phyloP scores from a whole-genome alignment of 2,113 vertebrate species.

The Trochalopteron elliotii region DNA sequence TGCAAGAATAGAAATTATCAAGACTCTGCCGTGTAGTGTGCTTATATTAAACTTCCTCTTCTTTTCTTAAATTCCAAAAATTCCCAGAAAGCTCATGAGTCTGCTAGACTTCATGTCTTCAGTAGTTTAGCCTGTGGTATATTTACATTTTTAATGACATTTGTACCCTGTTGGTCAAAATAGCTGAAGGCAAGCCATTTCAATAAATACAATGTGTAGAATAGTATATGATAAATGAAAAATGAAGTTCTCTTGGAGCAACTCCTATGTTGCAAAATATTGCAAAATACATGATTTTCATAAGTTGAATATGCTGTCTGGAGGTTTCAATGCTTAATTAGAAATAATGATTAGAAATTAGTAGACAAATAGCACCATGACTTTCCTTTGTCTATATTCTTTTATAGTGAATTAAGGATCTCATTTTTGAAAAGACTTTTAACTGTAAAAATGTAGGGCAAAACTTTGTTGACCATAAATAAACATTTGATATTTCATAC shows the following conservation, averaged over 20 bases:
- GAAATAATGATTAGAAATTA: background rate
- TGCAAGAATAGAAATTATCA: background rate
- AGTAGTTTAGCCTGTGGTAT: background rate
- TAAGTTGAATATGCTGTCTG: background rate
- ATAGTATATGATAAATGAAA: background rate
- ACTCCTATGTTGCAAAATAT: background rate
- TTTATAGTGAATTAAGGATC: background rate
- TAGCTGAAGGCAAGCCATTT: background rate
- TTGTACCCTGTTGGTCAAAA: background rate
- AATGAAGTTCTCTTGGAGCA: background rate
- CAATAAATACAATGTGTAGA: background rate
- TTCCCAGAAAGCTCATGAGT: background rate
- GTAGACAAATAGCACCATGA: background rate
- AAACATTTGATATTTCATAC: background rate
- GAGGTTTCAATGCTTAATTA: background rate
- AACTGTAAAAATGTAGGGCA: background rate
- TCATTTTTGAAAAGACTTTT: background rate
- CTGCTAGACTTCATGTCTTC: background rate
- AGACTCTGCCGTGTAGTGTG: background rate
- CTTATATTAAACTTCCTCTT: background rate
- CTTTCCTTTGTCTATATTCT: background rate
- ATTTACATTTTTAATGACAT: background rate
- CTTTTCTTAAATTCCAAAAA: background rate
- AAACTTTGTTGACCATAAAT: background rate
- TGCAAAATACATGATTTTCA: background rate